Percentiles rank a stretch among this genome's conserved stretches.
Conservation (phyloP, 92 coral and sea anemone species). For the Montipora capitata region DNA sequence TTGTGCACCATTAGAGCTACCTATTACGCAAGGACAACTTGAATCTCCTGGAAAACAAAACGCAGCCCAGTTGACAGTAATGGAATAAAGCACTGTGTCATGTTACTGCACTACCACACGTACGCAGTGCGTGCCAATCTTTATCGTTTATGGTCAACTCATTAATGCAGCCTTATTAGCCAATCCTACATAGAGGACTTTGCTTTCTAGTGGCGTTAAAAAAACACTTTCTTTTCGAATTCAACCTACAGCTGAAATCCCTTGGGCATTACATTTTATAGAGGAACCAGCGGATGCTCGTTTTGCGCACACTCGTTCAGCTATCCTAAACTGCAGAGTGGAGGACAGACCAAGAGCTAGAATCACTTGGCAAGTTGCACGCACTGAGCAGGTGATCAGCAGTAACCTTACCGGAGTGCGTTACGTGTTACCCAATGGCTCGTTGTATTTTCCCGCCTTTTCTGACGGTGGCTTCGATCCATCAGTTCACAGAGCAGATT, state of each 20-base stretch:
- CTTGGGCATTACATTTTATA: constrained; percentile 87
- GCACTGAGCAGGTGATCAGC: constrained; percentile 47
- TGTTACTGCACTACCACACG: too few relatives aligned
- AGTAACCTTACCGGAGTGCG: constrained; percentile 85
- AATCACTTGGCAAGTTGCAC: constrained; percentile 83
- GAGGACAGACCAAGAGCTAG: constrained; percentile 80
- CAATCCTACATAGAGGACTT: neutral
- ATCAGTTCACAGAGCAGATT: constrained; percentile 84
- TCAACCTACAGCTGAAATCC: constrained; percentile 62
- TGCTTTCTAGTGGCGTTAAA: neutral
- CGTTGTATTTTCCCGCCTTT: constrained; percentile 95
- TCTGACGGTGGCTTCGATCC: constrained; percentile 66
- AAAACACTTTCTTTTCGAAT: too few relatives aligned
- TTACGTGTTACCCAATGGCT: constrained; percentile 86
- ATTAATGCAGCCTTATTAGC: neutral
- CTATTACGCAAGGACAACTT: too few relatives aligned
- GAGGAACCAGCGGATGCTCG: constrained; percentile 96
- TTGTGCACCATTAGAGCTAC: too few relatives aligned
- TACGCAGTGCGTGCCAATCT: too few relatives aligned
- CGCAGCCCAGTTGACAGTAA: too few relatives aligned
- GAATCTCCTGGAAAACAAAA: too few relatives aligned
- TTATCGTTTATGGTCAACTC: too few relatives aligned
- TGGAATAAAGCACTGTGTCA: too few relatives aligned
- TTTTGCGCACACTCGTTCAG: constrained; percentile 94
- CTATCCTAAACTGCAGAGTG: constrained; percentile 85